Conservation (phyloP, 2,888 invertebrate genomes). For the Melinopterus prodromus region DNA sequence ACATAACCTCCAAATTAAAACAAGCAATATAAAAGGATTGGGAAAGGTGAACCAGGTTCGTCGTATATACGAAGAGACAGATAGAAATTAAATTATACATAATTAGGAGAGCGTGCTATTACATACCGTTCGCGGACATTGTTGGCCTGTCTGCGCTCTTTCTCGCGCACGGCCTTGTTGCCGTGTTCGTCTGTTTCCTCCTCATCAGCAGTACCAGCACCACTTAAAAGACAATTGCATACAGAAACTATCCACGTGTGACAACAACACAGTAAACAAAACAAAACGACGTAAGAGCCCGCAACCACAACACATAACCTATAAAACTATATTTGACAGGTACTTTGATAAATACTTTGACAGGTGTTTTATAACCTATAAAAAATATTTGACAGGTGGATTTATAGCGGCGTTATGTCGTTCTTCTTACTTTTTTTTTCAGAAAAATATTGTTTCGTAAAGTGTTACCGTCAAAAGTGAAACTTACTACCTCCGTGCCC, state of each 20-base stretch:
- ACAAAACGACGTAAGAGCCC: neutral
- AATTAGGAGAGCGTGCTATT: conserved; percentile 58
- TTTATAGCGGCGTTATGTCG: neutral
- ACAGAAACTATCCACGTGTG: neutral
- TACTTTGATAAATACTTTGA: neutral
- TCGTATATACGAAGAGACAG: conserved; percentile 9
- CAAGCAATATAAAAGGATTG: neutral
- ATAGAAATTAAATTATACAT: conserved; percentile 6
- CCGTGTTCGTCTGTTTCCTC: conserved; percentile 84
- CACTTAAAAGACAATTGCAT: conserved; percentile 57
- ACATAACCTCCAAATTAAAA: conserved; percentile 18
- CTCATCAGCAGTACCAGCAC: conserved; percentile 87
- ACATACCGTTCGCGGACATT: conserved; percentile 95
- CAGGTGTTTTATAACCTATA: neutral
- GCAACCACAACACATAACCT: neutral
- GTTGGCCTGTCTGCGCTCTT: conserved; percentile 95
- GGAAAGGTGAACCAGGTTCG: conserved; percentile 29
- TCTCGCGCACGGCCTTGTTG: conserved; percentile 92
- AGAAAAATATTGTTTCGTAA: conserved; percentile 9
- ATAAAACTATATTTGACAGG: neutral
- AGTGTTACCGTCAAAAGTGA: conserved; percentile 14
- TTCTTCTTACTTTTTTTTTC: neutral
- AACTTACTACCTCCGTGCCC: conserved; percentile 83
- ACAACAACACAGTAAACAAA: neutral
- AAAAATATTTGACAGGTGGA: neutral